Evolutionary conservation across 2,888 invertebrate genomes (phyloP), one percentile per base, ranked within the genome.

Genomic region (Sturmia bella): DNA sequence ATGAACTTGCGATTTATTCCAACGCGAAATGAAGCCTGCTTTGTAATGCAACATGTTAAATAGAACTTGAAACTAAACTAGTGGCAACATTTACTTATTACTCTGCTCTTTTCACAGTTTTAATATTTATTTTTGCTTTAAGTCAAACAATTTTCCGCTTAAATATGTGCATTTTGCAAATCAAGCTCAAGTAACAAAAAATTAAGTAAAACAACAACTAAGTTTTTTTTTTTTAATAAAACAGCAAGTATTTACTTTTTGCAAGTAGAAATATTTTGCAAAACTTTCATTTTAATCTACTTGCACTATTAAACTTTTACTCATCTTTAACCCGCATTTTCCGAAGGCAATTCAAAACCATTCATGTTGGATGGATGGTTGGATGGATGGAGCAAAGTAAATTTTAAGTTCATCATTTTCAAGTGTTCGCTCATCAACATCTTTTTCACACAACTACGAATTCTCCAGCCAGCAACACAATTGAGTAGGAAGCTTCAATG

Each of bases 301-400:
- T 52, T 52, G 52, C n/a, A n/a, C 27, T 27, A 32, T n/a, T n/a
- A 52, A 52, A 27, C n/a, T 52, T 52, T 52, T n/a, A 52, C 52
- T n/a, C 24, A n/a, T 52, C 52, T 27, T 27, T 27, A 52, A 27
- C 52, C 32, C 52, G 9, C 52, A 52, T 50, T 17, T 45, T 45
- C 9, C 9, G 2, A 21, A 21, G 5, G 21, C 24, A 13, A 13
- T 4, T 9, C 32, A 7, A 3, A 32, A 32, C 32, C 32, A 7
- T 32, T 32, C 7, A 5, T 7, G 32, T 5, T 9, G 27, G 27
- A 4, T 3, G 27, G 27, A 32, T 9, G 12, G 13, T 24, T 50
- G 13, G 4, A 13, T 13, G 2, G 12, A 2, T 7, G 17, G 17
- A 19, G 21, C 2, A 52, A 52, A 27, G 13, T 52, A 6, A 52